Conservation (phyloP, 2,113 vertebrate genomes). For the Gallinago media region DNA sequence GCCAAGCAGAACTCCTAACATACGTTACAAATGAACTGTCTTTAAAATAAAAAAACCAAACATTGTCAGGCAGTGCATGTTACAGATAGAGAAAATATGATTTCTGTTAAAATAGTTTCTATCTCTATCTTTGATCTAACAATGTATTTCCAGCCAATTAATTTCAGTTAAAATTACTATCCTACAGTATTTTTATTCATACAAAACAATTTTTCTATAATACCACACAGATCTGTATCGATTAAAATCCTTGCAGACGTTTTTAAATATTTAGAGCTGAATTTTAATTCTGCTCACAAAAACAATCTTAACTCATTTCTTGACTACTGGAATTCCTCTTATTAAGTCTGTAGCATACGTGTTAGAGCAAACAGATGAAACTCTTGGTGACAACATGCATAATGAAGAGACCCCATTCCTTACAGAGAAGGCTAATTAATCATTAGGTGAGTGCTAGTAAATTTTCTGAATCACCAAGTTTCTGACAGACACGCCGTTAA, state of each 20-base stretch:
- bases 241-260: background rate
- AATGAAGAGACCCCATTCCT: constrained; percentile 57
- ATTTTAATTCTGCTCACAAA: background rate
- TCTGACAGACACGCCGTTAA: constrained; percentile 64
- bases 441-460: constrained; percentile 72
- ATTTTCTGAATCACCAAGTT: constrained; percentile 75
- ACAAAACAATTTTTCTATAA: background rate
- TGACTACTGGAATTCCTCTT: background rate
- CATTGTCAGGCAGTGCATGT: background rate
- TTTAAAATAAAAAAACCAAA: background rate
- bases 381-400: constrained; percentile 52
- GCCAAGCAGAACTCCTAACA: background rate
- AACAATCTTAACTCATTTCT: background rate
- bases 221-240: background rate
- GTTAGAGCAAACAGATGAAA: constrained; percentile 57
- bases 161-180: background rate
- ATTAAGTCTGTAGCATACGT: background rate
- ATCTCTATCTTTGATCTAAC: background rate
- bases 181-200: background rate
- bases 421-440: constrained; percentile 72
- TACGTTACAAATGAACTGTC: background rate
- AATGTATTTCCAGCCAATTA: background rate
- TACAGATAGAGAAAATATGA: background rate
- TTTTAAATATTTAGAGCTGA: background rate
- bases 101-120: background rate